Percentiles rank a stretch among this genome's conserved stretches.
phyloP scores from a whole-genome alignment of 2,113 vertebrate species.

The Poeciliopsis turrubarensis region DNA sequence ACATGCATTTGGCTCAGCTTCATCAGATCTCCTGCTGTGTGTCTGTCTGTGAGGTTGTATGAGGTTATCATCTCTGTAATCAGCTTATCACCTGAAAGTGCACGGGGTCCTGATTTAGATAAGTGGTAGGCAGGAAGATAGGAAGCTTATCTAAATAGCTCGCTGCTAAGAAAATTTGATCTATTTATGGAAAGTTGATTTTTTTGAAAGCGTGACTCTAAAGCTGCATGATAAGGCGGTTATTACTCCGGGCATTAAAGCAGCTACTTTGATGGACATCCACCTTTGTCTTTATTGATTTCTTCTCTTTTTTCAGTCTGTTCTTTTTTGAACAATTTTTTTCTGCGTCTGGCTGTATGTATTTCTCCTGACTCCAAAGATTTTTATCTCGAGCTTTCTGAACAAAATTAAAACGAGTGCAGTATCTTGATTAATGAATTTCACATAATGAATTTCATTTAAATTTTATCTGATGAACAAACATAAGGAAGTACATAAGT shows the following conservation, averaged over 20 bases:
- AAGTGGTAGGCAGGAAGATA: slow-evolving; percentile 2
- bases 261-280: neutral
- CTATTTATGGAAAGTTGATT: neutral
- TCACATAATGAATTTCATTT: too few species aligned
- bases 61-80: slow-evolving; percentile 41
- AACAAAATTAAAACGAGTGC: too few species aligned
- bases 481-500: too few species aligned
- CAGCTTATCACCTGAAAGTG: slow-evolving; percentile 63
- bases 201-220: neutral
- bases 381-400: too few species aligned
- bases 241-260: neutral
- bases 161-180: neutral
- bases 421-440: too few species aligned
- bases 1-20: slow-evolving; percentile 22
- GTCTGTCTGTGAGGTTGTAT: slow-evolving; percentile 21
- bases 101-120: slow-evolving; percentile 14
- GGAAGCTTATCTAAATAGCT: slow-evolving; percentile 31
- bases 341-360: too few species aligned
- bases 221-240: too few species aligned
- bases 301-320: neutral
- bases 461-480: too few species aligned
- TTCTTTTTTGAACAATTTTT: too few species aligned
- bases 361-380: too few species aligned
- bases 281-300: neutral
- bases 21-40: slow-evolving; percentile 33